Evolutionary conservation across 2,888 invertebrate species (phyloP).

Genomic region (Dicyrtomina minuta): DNA sequence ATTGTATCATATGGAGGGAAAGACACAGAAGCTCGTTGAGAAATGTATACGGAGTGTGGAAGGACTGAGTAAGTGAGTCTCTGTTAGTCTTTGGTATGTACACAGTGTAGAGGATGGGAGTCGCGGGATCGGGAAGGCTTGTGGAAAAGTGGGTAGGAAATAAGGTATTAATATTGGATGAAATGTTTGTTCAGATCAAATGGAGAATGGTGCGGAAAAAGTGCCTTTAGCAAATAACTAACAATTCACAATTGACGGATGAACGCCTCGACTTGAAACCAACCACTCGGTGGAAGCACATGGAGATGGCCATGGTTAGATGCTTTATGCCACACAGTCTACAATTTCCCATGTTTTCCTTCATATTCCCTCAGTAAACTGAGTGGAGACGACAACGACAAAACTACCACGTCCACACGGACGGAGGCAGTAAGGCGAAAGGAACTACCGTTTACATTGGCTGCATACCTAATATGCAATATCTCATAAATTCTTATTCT

Average conservation of each 20-base stretch:
- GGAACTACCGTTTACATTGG: conserved; percentile 18
- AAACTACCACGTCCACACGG: neutral
- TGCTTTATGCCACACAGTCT: too few relatives aligned
- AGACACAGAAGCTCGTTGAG: conserved; percentile 10
- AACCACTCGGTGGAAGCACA: conserved; percentile 18
- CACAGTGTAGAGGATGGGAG: conserved; percentile 6
- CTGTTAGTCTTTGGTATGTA: neutral
- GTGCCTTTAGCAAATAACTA: conserved; percentile 47
- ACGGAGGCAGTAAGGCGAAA: conserved; percentile 3
- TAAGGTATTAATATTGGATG: conserved; percentile 51
- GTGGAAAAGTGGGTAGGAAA: conserved; percentile 35
- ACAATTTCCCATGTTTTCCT: too few relatives aligned
- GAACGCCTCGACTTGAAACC: conserved; percentile 43
- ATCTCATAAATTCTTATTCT: conserved; percentile 25
- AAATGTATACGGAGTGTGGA: conserved; percentile 6
- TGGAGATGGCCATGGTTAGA: neutral
- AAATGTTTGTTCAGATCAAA: conserved; percentile 51
- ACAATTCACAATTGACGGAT: conserved; percentile 46
- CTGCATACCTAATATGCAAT: conserved; percentile 22
- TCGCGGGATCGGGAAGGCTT: conserved; percentile 7
- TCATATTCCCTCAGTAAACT: too few relatives aligned
- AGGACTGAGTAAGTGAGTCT: neutral
- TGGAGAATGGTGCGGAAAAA: conserved; percentile 44
- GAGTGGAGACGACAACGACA: too few relatives aligned
- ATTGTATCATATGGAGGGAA: neutral